phyloP scores from a whole-genome alignment of 2,797 vertebrate genomes.

The Hapalemur alaotrensis region DNA sequence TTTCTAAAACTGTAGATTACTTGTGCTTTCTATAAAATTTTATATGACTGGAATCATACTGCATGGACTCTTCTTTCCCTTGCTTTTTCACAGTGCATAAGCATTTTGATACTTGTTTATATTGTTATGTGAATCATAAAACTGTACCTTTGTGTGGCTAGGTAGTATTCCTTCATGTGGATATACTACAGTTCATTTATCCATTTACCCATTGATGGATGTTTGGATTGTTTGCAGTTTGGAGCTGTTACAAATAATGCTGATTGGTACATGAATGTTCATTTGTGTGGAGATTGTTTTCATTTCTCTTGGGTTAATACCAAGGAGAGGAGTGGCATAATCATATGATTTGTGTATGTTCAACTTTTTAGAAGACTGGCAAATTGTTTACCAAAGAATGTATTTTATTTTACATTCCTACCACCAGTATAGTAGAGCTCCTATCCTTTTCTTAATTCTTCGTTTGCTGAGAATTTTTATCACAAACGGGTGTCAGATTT shows the following conservation, averaged over 20 bases:
- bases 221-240: background rate
- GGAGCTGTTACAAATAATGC: background rate
- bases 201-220: background rate
- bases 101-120: background rate
- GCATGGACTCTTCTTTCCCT: background rate
- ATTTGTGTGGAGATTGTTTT: background rate
- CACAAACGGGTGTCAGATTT: background rate
- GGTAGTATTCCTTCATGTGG: background rate
- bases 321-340: background rate
- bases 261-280: too few species aligned
- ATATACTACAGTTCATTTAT: background rate
- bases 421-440: background rate
- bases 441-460: background rate
- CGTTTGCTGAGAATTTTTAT: background rate
- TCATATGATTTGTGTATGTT: background rate
- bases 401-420: background rate
- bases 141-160: background rate
- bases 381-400: background rate
- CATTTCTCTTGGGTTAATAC: background rate
- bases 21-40: background rate
- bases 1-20: background rate
- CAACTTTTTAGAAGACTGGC: background rate
- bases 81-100: background rate
- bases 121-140: background rate
- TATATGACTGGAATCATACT: background rate